Evolutionary conservation across 2,888 invertebrate genomes (phyloP).

Genomic region (Noctua comes): DNA sequence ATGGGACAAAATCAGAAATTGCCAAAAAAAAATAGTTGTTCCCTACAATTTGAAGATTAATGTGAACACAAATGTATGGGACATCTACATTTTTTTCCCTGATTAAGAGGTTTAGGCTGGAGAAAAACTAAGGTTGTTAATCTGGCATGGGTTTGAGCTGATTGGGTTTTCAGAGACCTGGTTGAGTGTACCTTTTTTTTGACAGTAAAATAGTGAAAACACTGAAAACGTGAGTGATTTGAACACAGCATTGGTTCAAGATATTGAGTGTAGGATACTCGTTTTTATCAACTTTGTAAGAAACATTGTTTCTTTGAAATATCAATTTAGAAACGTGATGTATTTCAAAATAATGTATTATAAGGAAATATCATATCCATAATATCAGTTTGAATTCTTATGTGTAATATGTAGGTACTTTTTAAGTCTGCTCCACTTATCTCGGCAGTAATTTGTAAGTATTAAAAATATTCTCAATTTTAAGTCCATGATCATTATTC

Average conservation of each 20-base stretch:
- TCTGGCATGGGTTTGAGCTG: background rate
- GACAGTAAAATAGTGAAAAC: background rate
- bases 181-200: background rate
- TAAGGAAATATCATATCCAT: background rate
- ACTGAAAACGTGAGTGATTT: background rate
- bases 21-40: background rate
- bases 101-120: background rate
- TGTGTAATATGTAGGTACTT: conserved; percentile 34
- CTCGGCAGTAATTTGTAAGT: conserved; percentile 45
- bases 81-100: background rate
- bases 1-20: background rate
- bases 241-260: background rate
- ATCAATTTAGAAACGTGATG: conserved; percentile 28
- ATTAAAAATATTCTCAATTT: conserved; percentile 42
- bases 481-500: conserved; percentile 56
- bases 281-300: conserved; percentile 1
- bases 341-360: conserved; percentile 23
- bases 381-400: conserved; percentile 3
- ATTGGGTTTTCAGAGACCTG: background rate
- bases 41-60: background rate
- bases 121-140: background rate
- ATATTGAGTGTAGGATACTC: background rate
- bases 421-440: conserved; percentile 20
- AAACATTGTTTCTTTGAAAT: background rate
- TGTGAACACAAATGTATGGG: background rate